These are phyloP conservation scores for Podotricha telesiphe DNA, from an alignment of 2,888 invertebrate genomes.

Conservation along the genomic window DNA sequence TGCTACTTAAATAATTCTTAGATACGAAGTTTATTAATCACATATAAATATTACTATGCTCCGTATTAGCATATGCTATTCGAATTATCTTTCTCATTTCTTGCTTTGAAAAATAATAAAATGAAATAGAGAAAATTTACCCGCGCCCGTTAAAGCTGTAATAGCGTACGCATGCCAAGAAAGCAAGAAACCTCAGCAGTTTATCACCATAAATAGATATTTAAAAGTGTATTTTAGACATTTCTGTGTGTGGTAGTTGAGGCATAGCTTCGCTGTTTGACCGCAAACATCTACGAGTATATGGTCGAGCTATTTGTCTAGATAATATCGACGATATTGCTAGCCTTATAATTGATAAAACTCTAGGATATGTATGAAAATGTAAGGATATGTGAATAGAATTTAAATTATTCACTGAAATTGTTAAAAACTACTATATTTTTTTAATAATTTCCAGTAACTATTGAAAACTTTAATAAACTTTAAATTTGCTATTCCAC, in stretches of 20 bases:
- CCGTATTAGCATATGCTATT: slow-evolving; percentile 1
- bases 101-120: slow-evolving; percentile 31
- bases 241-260: slow-evolving; percentile 47
- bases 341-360: slow-evolving; percentile 43
- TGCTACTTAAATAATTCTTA: not conserved
- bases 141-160: slow-evolving; percentile 34
- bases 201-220: slow-evolving; percentile 66
- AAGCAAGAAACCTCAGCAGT: slow-evolving; percentile 63
- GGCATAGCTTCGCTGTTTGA: slow-evolving; percentile 65
- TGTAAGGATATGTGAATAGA: not conserved
- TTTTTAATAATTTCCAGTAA: not conserved
- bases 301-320: slow-evolving; percentile 77
- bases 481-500: slow-evolving; percentile 33
- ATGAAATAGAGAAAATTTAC: slow-evolving; percentile 26
- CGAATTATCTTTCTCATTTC: slow-evolving; percentile 16
- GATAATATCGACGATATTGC: slow-evolving; percentile 75
- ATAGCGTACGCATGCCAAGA: slow-evolving; percentile 54
- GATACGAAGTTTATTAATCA: slow-evolving; percentile 14
- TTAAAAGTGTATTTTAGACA: slow-evolving; percentile 74
- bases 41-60: not conserved
- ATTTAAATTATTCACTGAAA: not conserved
- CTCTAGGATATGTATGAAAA: not conserved
- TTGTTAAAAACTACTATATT: no score
- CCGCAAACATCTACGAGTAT: slow-evolving; percentile 76
- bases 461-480: slow-evolving; percentile 20